Conservation (phyloP, 2,888 invertebrate genomes). For the Phalera bucephala region DNA sequence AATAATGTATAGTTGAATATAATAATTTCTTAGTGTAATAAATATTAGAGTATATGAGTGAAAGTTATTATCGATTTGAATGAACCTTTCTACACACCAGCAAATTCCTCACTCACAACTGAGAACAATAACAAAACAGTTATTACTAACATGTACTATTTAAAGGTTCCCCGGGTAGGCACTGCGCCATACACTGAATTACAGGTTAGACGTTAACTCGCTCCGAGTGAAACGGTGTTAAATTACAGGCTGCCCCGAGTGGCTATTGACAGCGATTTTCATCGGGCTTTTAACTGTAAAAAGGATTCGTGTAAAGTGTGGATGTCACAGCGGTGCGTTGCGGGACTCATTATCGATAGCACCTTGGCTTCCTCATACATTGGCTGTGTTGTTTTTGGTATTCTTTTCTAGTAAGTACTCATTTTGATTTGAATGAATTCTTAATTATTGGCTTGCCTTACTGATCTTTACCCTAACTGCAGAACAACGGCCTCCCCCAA, state of each 20-base stretch:
- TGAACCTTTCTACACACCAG: background rate
- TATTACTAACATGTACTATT: conserved; percentile 20
- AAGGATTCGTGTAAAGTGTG: conserved; percentile 9
- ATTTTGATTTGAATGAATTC: too few relatives aligned
- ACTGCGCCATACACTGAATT: conserved; percentile 24
- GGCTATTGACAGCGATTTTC: conserved; percentile 17
- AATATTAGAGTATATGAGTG: too few relatives aligned
- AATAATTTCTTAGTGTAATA: too few relatives aligned
- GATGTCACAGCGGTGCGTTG: conserved; percentile 7
- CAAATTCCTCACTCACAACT: background rate
- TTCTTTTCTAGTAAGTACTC: too few relatives aligned
- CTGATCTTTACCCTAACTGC: too few relatives aligned
- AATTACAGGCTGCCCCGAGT: conserved; percentile 22
- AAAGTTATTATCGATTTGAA: too few relatives aligned
- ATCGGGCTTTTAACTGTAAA: conserved; percentile 12
- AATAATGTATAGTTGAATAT: too few relatives aligned
- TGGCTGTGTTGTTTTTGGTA: too few relatives aligned
- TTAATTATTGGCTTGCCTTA: too few relatives aligned
- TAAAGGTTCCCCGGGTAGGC: conserved; percentile 17
- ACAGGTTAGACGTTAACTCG: conserved; percentile 30
- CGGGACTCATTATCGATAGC: conserved; percentile 1
- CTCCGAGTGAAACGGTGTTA: conserved; percentile 19
- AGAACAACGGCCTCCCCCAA: too few relatives aligned
- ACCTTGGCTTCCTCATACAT: too few relatives aligned
- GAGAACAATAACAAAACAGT: conserved; percentile 20